Percentiles rank a stretch among this genome's conserved stretches.
Conservation (phyloP, 2,797 vertebrate genomes). For the Bryconaethiops microstoma region DNA sequence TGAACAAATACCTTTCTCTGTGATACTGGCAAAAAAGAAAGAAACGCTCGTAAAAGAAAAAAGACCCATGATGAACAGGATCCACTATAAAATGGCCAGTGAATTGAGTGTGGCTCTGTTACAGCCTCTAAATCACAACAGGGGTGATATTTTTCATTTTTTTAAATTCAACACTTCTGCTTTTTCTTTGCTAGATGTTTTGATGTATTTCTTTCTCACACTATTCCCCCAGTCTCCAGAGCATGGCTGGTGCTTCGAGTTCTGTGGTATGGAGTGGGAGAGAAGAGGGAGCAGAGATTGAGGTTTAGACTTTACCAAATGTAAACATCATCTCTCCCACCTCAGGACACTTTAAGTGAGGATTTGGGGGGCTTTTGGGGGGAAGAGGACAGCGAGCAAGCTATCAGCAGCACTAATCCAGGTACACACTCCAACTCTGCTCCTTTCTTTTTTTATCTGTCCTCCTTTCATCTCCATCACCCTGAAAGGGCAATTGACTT, state of each 20-base stretch:
- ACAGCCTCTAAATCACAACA: background rate
- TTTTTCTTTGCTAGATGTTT: background rate
- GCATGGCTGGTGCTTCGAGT: background rate
- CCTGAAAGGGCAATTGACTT: conserved; percentile 56
- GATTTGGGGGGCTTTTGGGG: conserved; percentile 32
- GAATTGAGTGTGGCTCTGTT: background rate
- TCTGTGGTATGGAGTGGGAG: background rate
- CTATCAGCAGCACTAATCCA: conserved; percentile 24
- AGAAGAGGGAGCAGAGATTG: conserved; percentile 10
- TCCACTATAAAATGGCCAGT: background rate
- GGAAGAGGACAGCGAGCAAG: conserved; percentile 28
- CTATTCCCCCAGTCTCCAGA: background rate
- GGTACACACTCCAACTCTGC: conserved; percentile 25
- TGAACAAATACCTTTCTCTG: no score
- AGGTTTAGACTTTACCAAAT: conserved; percentile 30
- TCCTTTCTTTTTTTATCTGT: conserved; percentile 6
- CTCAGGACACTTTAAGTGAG: conserved; percentile 37
- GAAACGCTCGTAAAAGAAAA: no score
- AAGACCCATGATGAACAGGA: background rate
- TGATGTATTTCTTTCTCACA: background rate
- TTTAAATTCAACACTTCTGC: background rate
- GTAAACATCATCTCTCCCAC: conserved; percentile 46
- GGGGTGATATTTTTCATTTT: background rate
- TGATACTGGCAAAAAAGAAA: no score
- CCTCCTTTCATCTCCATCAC: conserved; percentile 39